Base-by-base conservation (phyloP, 2,113 vertebrate genomes). In the Pitta sordida region DNA sequence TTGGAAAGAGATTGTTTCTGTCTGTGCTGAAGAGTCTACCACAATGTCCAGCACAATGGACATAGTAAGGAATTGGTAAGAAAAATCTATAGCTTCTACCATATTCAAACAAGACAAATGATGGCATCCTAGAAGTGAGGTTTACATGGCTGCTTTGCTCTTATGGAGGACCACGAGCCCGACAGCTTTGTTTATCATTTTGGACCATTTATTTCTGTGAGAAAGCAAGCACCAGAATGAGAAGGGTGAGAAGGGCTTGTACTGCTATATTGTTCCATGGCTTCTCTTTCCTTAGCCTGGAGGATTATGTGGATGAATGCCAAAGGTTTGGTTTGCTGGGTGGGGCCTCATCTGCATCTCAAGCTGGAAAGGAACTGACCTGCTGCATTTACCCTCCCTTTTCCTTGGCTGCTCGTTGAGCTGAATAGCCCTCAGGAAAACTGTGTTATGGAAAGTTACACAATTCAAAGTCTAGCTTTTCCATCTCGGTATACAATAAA, bases 361-460 rank as follows among this genome's bases (percentile, higher is more conserved):
- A 70, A 65, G 37, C 64, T 85, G 86, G 77, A 92, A 87, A 85
- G 59, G 55, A 91, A 64, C 43, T 65, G 27, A 86, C 87, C 86
- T 84, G 69, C 76, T 83, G 39, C 46, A 15, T 73, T 95, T 67
- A 82, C 41, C 51, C 86, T 85, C 58, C 77, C 46, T 84, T 83
- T 91, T 82, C 59, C 63, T 91, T 93, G 92, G 78, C 81, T 83
- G 81, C 58, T 79, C 67, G 58, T 75, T 75, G 83, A 80, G 53
- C 36, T 74, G 86, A 89, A 80, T 77, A 91, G 77, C 69, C 86
- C 86, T 65, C 74, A 83, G 92, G 88, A 94, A 96, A 95, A 85
- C 70, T 49, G 60, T 91, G 74, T 83, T 93, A 80, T 68, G 86
- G 92, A 89, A 97, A 95, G 80, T 95, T 91, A 90, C 59, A 79